Percentiles rank a stretch among this genome's conserved stretches.
Evolutionary conservation across 2,888 invertebrate species (phyloP).

Genomic region (Macrosoma leucophasiata): DNA sequence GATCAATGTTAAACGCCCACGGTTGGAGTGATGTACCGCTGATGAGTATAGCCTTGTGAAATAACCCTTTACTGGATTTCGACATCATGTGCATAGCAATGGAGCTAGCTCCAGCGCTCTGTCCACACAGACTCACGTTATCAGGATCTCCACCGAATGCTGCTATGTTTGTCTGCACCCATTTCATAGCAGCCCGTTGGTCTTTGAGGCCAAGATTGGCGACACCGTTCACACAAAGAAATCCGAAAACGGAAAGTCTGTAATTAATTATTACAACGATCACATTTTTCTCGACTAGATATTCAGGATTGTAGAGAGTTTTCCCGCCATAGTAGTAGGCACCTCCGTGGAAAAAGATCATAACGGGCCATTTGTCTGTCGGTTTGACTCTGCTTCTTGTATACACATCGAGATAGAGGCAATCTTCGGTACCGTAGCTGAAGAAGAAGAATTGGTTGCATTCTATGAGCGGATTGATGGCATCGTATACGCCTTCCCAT

Average conservation of each 20-base stretch:
- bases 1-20: conserved; percentile 58
- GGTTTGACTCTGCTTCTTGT: conserved; percentile 35
- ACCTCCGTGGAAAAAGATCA: conserved; percentile 62
- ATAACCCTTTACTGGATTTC: conserved; percentile 46
- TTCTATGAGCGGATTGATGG: conserved; percentile 38
- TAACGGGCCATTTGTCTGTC: conserved; percentile 42
- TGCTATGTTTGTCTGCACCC: conserved; percentile 55
- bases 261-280: conserved; percentile 56
- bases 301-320: conserved; percentile 58
- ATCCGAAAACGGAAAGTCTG: conserved; percentile 56
- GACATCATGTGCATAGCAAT: conserved; percentile 57
- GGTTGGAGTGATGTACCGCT: conserved; percentile 53
- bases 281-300: conserved; percentile 51
- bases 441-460: conserved; percentile 52
- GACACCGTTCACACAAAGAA: conserved; percentile 51
- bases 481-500: conserved; percentile 49
- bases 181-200: conserved; percentile 58
- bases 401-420: conserved; percentile 54
- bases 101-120: conserved; percentile 57
- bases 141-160: conserved; percentile 64
- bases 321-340: conserved; percentile 62
- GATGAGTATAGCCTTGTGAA: conserved; percentile 57
- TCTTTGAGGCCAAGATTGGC: conserved; percentile 63
- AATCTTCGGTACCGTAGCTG: conserved; percentile 49
- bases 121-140: conserved; percentile 60